phyloP scores from a whole-genome alignment of 2,113 vertebrate genomes.

The Delphinapterus leucas region DNA sequence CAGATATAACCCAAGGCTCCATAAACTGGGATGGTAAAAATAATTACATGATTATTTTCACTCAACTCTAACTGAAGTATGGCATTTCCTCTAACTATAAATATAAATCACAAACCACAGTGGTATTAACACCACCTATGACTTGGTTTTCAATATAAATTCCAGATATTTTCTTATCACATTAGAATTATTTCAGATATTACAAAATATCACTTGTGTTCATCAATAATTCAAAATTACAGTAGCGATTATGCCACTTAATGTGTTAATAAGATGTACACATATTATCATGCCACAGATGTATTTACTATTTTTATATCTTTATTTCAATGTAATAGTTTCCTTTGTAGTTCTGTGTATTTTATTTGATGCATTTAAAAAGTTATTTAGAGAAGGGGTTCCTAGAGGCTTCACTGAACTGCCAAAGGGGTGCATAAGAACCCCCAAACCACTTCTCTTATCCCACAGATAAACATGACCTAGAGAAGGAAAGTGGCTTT shows the following conservation, averaged over 20 bases:
- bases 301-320: neutral
- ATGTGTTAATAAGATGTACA: neutral
- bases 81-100: neutral
- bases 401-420: neutral
- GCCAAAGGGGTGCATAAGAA: neutral
- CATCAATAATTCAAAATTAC: neutral
- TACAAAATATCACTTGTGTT: neutral
- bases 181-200: neutral
- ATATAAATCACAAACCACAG: neutral
- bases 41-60: neutral
- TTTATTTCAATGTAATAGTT: neutral
- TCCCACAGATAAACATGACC: neutral
- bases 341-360: neutral
- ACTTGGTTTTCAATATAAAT: neutral
- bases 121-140: neutral
- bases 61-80: neutral
- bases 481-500: neutral
- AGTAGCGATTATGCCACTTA: neutral
- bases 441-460: neutral
- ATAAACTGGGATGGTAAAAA: neutral
- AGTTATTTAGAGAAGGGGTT: neutral
- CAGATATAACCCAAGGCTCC: neutral
- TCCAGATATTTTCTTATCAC: neutral
- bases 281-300: neutral
- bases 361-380: conserved; percentile 14